phyloP scores from a whole-genome alignment of 1,140 invertebrate genomes.

The Aplysia californica region DNA sequence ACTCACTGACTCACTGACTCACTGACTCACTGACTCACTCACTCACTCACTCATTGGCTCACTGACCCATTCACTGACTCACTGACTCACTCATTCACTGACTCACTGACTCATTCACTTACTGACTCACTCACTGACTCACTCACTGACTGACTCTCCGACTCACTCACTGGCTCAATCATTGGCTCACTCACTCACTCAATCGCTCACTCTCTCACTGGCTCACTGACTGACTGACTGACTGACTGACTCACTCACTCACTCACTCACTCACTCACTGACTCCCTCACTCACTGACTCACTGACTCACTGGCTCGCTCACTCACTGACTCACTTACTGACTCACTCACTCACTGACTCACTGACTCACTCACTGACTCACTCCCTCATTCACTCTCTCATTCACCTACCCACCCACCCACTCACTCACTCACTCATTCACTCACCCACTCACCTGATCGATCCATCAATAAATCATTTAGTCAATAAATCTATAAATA shows the following conservation, averaged over 20 bases:
- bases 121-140: constrained; percentile 2
- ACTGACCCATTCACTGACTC: background rate
- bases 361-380: too few relatives aligned
- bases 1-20: background rate
- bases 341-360: too few relatives aligned
- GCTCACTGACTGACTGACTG: background rate
- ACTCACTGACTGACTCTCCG: background rate
- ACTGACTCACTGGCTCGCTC: too few relatives aligned
- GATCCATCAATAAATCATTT: too few relatives aligned
- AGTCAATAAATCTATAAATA: too few relatives aligned
- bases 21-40: background rate
- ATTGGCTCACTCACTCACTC: background rate
- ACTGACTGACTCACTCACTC: background rate
- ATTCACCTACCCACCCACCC: too few relatives aligned
- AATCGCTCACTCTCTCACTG: background rate
- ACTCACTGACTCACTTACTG: too few relatives aligned
- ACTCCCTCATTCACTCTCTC: too few relatives aligned
- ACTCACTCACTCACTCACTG: background rate
- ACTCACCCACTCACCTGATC: too few relatives aligned
- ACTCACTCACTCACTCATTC: too few relatives aligned
- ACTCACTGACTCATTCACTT: background rate
- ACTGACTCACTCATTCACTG: background rate
- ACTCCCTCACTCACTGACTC: too few relatives aligned
- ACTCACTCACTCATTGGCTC: too few relatives aligned
- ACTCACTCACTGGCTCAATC: background rate